Evolutionary conservation across 2,888 invertebrate species (phyloP).

Genomic region (Melanargia galathea): DNA sequence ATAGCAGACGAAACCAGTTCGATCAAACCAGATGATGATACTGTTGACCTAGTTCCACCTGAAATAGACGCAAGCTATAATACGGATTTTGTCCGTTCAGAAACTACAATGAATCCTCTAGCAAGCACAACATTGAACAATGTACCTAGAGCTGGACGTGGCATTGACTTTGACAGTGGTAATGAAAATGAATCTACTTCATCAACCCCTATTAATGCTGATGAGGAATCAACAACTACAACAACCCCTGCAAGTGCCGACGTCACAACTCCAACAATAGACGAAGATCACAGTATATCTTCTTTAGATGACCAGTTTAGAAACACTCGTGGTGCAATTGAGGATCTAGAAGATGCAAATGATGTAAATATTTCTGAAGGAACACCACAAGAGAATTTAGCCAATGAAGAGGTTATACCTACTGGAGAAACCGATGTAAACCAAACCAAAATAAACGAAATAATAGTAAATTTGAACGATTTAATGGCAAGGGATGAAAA

Average conservation of each 20-base stretch:
- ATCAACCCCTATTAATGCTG: background rate
- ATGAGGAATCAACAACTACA: conserved; percentile 2
- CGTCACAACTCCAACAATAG: conserved; percentile 13
- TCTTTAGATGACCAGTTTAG: conserved; percentile 31
- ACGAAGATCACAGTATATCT: conserved; percentile 14
- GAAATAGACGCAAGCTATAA: conserved; percentile 30
- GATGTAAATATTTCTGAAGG: conserved; percentile 21
- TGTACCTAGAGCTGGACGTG: conserved; percentile 23
- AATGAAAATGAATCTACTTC: background rate
- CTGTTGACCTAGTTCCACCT: conserved; percentile 33
- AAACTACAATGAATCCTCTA: conserved; percentile 14
- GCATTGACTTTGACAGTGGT: conserved; percentile 7
- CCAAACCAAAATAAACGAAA: conserved; percentile 20
- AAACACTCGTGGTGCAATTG: conserved; percentile 31
- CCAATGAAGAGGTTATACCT: conserved; percentile 14
- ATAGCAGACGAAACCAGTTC: conserved; percentile 8
- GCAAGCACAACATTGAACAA: conserved; percentile 14
- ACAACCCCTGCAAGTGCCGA: conserved; percentile 9
- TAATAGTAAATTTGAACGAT: conserved; percentile 30
- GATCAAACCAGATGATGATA: conserved; percentile 22
- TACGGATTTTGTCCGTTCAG: conserved; percentile 30
- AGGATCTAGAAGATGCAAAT: conserved; percentile 13
- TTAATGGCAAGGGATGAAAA: conserved; percentile 20
- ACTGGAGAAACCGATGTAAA: background rate
- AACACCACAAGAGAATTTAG: conserved; percentile 7